These are phyloP conservation scores for Brienomyrus brachyistius DNA, from an alignment of 2,113 vertebrate species.

Conservation along the genomic window DNA sequence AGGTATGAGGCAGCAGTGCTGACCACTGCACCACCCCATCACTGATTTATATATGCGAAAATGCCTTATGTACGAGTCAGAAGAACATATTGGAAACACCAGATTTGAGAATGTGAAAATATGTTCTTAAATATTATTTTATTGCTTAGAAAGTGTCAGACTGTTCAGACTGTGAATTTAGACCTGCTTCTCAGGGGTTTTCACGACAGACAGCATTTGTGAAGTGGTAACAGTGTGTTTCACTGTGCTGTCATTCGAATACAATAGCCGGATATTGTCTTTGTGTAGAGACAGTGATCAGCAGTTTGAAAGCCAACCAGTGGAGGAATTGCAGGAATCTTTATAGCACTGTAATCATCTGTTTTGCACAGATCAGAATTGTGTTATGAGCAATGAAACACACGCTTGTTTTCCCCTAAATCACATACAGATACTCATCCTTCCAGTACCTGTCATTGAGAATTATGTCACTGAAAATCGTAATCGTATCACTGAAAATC, in stretches of 20 bases:
- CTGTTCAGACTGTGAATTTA: not conserved
- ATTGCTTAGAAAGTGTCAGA: constrained; percentile 1
- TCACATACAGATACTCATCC: not conserved
- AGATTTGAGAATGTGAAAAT: not conserved
- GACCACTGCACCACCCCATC: not conserved
- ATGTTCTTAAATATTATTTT: not conserved
- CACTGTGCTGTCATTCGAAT: not conserved
- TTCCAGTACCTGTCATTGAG: not conserved
- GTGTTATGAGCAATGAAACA: not conserved
- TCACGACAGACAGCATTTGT: not conserved
- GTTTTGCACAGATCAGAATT: not conserved
- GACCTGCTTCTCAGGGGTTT: not conserved
- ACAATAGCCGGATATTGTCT: not conserved
- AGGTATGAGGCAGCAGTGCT: not conserved
- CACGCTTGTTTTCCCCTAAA: not conserved
- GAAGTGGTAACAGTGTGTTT: not conserved
- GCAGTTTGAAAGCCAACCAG: not conserved
- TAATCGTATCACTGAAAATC: not conserved
- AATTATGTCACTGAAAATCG: not conserved
- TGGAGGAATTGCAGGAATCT: not conserved
- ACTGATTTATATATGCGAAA: not conserved
- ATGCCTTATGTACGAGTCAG: not conserved
- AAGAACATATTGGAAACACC: not conserved
- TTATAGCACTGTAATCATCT: not conserved
- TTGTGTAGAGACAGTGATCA: not conserved